Conservation (phyloP, 1,140 invertebrate genomes). For the Andricus grossulariae region DNA sequence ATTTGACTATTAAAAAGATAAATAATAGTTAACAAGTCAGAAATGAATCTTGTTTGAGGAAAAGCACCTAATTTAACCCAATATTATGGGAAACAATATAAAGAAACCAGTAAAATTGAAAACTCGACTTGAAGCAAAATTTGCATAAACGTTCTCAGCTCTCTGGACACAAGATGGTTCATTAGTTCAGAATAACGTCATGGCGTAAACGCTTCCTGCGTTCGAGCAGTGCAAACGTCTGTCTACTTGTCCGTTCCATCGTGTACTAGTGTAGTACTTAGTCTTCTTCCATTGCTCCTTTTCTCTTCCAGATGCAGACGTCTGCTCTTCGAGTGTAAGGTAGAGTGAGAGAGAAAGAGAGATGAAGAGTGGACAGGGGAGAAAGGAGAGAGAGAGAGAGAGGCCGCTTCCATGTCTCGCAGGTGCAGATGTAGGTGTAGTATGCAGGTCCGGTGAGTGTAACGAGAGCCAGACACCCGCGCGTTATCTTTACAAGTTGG, state of each 20-base stretch:
- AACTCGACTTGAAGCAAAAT: no score
- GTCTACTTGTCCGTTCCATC: not conserved
- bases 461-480: constrained; percentile 36
- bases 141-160: no score
- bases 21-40: no score
- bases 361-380: not conserved
- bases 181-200: constrained; percentile 28
- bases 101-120: no score
- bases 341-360: not conserved
- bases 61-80: no score
- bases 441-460: constrained; percentile 33
- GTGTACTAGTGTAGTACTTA: constrained; percentile 15
- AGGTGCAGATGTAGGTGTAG: constrained; percentile 25
- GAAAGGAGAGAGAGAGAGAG: constrained; percentile 14
- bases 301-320: constrained; percentile 20
- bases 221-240: not conserved
- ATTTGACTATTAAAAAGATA: no score
- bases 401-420: constrained; percentile 26
- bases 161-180: not conserved
- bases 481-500: constrained; percentile 20
- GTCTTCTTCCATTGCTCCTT: constrained; percentile 12
- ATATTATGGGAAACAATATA: no score
- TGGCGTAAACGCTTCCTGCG: not conserved
- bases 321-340: constrained; percentile 3
- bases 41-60: no score